These are phyloP conservation scores for Azemiops feae DNA, from an alignment of 2,113 vertebrate genomes.

Conservation along the genomic window DNA sequence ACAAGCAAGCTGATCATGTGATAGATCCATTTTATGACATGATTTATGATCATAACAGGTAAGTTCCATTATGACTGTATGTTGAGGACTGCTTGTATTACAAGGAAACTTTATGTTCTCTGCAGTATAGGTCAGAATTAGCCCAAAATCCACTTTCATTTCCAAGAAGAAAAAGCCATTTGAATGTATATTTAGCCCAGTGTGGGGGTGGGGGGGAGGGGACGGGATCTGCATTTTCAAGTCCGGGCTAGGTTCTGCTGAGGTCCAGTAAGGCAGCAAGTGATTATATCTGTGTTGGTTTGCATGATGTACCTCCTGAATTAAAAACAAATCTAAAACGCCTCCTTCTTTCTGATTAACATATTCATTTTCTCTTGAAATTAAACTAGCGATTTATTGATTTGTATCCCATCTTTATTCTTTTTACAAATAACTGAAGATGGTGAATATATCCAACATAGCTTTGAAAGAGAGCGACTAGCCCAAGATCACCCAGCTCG, in stretches of 20 bases:
- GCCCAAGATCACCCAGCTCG: not conserved
- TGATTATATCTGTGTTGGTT: not conserved
- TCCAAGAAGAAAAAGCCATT: not conserved
- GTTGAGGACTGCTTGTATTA: not conserved
- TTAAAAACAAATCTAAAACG: not conserved
- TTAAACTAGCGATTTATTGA: not conserved
- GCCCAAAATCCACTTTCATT: not conserved
- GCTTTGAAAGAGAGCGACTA: not conserved
- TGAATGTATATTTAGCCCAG: not conserved
- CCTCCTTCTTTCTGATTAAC: not conserved
- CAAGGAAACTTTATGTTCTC: not conserved
- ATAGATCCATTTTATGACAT: not conserved
- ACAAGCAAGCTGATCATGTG: not conserved
- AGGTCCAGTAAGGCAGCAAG: not conserved
- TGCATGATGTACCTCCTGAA: not conserved
- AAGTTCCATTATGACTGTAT: not conserved
- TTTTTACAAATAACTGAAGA: not conserved
- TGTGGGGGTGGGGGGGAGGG: not conserved
- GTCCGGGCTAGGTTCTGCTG: not conserved
- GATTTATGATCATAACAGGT: not conserved
- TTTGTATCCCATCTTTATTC: not conserved
- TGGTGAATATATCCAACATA: not conserved
- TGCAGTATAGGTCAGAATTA: not conserved
- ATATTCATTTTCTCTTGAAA: not conserved
- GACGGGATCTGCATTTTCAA: not conserved